Evolutionary conservation across 2,888 invertebrate genomes (phyloP), one percentile per base, ranked within the genome.

Genomic region (Muscina levida): DNA sequence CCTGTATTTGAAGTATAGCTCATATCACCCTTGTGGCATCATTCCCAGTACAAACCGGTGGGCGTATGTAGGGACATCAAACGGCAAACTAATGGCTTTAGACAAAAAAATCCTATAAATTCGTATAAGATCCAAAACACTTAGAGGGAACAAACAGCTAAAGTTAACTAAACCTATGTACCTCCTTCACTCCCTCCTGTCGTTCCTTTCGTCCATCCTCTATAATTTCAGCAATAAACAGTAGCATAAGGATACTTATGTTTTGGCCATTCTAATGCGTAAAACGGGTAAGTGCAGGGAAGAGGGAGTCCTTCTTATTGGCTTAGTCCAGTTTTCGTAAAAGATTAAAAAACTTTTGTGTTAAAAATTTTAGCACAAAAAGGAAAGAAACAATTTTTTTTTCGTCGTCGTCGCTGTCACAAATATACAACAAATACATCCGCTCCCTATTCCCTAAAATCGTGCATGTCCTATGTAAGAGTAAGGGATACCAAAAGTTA

Each of bases 331-430:
- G 51, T 39, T 57, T 57, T 44, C 26, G 15, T 11, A 24, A 24
- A 26, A 70, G 70, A 70, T 70, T 57, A 19, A 44, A 70, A 57
- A 70, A 70, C 56, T 59, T 62, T 75, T 59, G 51, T 51, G 68
- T 46, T 44, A 11, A 17, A 31, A 62, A 31, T 65, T 53, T 51
- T 19, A 22, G n/a, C 11, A 24, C 11, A 62, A 75, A 70, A 31
- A 46, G 13, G 2, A 6, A 15, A 15, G 5, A 46, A 67, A 62
- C 59, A 62, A 68, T 51, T 68, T 59, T 8, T 31, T 37, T 11
- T 48, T 46, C 42, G 19, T 75, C 48, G n/a, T 39, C 17, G 51
- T 53, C 75, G 56, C 24, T 13, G 15, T 24, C n/a, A 17, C 22
- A 62, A n/a, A 57, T n/a, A 44, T 10, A 17, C 42, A 44, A 44